Percentiles rank a stretch among this genome's conserved stretches.
These are phyloP conservation scores for Leptinotarsa juncta DNA, from an alignment of 2,888 invertebrate species.

Conservation along the genomic window DNA sequence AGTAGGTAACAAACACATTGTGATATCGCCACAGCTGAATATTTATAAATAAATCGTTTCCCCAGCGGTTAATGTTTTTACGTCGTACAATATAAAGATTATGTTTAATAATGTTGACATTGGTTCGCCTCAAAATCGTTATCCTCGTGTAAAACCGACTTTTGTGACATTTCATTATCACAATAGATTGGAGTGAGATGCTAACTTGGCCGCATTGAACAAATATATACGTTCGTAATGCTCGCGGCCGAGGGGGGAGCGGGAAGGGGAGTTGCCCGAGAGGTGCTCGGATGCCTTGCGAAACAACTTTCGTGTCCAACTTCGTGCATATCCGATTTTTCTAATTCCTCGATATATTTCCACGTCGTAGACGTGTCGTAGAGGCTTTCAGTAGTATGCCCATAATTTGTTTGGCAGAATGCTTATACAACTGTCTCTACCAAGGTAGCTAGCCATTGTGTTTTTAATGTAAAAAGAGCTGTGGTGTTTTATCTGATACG, in stretches of 20 bases:
- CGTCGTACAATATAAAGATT: slow-evolving; percentile 47
- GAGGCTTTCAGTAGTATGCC: slow-evolving; percentile 19
- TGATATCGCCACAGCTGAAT: slow-evolving; percentile 27
- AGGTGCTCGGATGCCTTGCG: slow-evolving; percentile 31
- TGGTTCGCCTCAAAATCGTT: slow-evolving; percentile 32
- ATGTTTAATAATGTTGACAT: slow-evolving; percentile 48
- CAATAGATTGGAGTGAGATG: slow-evolving; percentile 52
- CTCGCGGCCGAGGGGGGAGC: slow-evolving; percentile 10
- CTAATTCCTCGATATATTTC: slow-evolving; percentile 33
- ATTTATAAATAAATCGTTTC: slow-evolving; percentile 45
- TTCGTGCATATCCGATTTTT: slow-evolving; percentile 43
- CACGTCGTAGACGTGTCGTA: background rate
- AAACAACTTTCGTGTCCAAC: slow-evolving; percentile 42
- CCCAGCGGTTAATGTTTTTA: slow-evolving; percentile 45
- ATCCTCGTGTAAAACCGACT: slow-evolving; percentile 44
- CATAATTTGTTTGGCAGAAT: slow-evolving; percentile 24
- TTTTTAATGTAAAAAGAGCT: background rate
- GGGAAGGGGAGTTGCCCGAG: slow-evolving; percentile 13
- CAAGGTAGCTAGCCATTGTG: slow-evolving; percentile 8
- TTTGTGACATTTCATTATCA: slow-evolving; percentile 52
- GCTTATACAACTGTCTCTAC: slow-evolving; percentile 15
- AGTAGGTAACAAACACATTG: slow-evolving; percentile 34
- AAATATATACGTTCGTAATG: slow-evolving; percentile 43
- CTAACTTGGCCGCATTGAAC: slow-evolving; percentile 50
- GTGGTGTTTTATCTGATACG: too few species aligned